Evolutionary conservation across 2,113 vertebrate species (phyloP).

Genomic region (Notothenia coriiceps): DNA sequence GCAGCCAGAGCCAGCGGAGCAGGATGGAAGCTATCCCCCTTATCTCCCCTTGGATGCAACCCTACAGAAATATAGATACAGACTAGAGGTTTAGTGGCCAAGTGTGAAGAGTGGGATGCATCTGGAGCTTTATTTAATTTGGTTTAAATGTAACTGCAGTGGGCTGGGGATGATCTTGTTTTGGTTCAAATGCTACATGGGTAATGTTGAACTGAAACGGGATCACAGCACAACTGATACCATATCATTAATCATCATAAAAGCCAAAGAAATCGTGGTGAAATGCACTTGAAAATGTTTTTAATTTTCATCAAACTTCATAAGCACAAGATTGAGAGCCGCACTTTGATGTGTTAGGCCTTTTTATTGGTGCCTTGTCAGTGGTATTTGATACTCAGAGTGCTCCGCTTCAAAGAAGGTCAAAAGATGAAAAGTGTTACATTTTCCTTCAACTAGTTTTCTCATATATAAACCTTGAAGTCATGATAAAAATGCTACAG

Average conservation of each 20-base stretch:
- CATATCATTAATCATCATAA: neutral
- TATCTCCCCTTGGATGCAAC: conserved; percentile 28
- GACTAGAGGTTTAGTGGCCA: conserved; percentile 5
- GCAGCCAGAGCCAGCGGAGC: conserved; percentile 9
- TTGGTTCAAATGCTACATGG: neutral
- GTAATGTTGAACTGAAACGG: neutral
- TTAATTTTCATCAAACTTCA: neutral
- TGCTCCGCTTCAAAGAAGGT: conserved; percentile 26
- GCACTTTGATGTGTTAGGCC: neutral
- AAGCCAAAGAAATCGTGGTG: neutral
- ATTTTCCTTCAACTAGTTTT: conserved; percentile 20
- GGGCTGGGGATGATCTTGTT: neutral
- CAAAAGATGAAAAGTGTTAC: conserved; percentile 19
- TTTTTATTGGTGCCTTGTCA: conserved; percentile 3
- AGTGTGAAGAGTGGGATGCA: conserved; percentile 6
- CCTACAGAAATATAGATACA: conserved; percentile 28
- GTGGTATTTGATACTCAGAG: conserved; percentile 22
- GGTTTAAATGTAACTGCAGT: neutral
- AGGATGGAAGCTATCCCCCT: conserved; percentile 17
- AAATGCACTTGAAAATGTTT: neutral
- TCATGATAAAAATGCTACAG: conserved; percentile 4
- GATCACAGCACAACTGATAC: neutral
- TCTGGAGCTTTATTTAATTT: conserved; percentile 7
- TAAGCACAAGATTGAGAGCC: neutral
- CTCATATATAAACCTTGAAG: conserved; percentile 19